Evolutionary conservation across 1,140 invertebrate genomes (phyloP).

Genomic region (Acromyrmex charruanus): DNA sequence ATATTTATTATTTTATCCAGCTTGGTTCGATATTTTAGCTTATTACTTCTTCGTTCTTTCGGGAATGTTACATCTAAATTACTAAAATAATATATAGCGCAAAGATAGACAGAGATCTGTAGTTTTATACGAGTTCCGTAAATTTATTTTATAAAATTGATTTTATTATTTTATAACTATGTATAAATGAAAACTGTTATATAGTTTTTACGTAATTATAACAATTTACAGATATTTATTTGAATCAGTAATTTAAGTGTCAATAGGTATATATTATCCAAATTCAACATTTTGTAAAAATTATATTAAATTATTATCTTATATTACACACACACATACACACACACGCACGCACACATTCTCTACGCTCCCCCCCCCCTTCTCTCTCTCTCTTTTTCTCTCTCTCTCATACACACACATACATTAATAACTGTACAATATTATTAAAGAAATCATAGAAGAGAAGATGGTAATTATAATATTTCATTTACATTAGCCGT

Average conservation of each 20-base stretch:
- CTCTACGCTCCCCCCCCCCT: too few species aligned
- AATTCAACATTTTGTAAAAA: not conserved
- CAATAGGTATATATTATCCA: not conserved
- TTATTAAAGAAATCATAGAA: not conserved
- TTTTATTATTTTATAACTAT: constrained; percentile 2
- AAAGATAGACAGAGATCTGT: not conserved
- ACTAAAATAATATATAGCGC: constrained; percentile 4
- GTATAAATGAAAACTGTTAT: not conserved
- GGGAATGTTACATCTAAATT: not conserved
- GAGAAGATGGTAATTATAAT: too few species aligned
- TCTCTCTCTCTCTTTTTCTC: too few species aligned
- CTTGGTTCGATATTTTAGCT: constrained; percentile 26
- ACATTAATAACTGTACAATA: not conserved
- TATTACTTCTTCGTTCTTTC: constrained; percentile 38
- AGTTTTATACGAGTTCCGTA: not conserved
- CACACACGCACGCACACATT: too few species aligned
- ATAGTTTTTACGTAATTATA: not conserved
- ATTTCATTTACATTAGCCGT: too few species aligned
- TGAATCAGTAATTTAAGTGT: not conserved
- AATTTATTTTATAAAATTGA: constrained; percentile 4
- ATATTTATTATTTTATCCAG: constrained; percentile 44
- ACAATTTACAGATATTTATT: constrained; percentile 5
- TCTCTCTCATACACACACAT: not conserved
- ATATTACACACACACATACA: not conserved
- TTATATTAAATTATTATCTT: not conserved